Evolutionary conservation across 2,888 invertebrate species (phyloP).

Genomic region (Vanessa cardui): DNA sequence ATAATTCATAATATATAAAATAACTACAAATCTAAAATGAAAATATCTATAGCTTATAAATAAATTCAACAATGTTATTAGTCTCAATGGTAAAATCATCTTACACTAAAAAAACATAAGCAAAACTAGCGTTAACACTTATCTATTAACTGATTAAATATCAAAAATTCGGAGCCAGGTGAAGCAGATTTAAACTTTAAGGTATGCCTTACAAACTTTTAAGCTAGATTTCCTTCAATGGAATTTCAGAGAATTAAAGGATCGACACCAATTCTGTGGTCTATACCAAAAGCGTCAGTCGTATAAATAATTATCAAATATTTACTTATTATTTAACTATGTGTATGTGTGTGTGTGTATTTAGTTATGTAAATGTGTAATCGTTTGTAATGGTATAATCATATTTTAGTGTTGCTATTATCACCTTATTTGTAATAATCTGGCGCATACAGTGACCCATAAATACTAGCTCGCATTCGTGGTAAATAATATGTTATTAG

Average conservation of each 20-base stretch:
- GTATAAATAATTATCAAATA: neutral
- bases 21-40: too few species aligned
- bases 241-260: slow-evolving; percentile 56
- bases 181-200: slow-evolving; percentile 50
- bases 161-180: slow-evolving; percentile 25
- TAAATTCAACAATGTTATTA: too few species aligned
- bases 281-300: slow-evolving; percentile 41
- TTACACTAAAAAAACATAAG: neutral
- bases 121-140: neutral
- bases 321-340: neutral
- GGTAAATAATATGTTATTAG: neutral
- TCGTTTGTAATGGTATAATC: neutral
- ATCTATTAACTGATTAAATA: slow-evolving; percentile 41
- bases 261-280: slow-evolving; percentile 50
- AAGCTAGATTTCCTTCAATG: slow-evolving; percentile 68
- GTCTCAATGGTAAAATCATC: too few species aligned
- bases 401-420: neutral
- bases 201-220: slow-evolving; percentile 63
- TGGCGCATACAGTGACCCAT: neutral
- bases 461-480: too few species aligned
- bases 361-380: neutral
- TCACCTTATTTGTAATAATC: neutral
- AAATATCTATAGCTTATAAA: too few species aligned
- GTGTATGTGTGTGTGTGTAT: too few species aligned
- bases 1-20: too few species aligned